Evolutionary conservation across 2,113 vertebrate genomes (phyloP).

Genomic region (Hippocampus barbouri): DNA sequence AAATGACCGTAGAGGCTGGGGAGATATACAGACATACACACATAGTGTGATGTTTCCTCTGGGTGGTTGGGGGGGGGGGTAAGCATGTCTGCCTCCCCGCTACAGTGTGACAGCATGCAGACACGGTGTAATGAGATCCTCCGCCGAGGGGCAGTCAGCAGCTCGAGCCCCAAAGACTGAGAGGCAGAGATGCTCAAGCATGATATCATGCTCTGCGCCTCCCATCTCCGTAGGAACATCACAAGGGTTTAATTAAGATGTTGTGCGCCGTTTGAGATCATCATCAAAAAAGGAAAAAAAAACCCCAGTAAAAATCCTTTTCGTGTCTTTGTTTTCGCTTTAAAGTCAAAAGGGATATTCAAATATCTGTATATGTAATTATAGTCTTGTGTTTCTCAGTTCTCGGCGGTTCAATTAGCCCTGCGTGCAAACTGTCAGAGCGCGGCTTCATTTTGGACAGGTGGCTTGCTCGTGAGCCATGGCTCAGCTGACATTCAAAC

Average conservation of each 20-base stretch:
- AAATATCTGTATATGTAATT: too few relatives aligned
- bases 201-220: constrained; percentile 41
- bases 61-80: constrained; percentile 25
- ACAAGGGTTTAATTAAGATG: constrained; percentile 36
- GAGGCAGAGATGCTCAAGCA: constrained; percentile 42
- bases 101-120: constrained; percentile 60
- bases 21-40: constrained; percentile 9
- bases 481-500: background rate
- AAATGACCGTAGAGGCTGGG: background rate
- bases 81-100: constrained; percentile 48
- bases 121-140: constrained; percentile 62
- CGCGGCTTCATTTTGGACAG: constrained; percentile 4
- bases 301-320: background rate
- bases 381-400: background rate
- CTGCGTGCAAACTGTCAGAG: background rate
- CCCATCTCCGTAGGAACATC: constrained; percentile 30
- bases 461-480: constrained; percentile 14
- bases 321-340: background rate
- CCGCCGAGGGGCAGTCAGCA: constrained; percentile 57
- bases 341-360: background rate
- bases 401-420: background rate
- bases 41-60: constrained; percentile 48
- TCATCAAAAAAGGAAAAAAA: background rate
- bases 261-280: constrained; percentile 14
- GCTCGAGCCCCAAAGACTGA: constrained; percentile 36